Evolutionary conservation across 2,797 vertebrate species (phyloP).

Genomic region (Triplophysa yarkandensis): DNA sequence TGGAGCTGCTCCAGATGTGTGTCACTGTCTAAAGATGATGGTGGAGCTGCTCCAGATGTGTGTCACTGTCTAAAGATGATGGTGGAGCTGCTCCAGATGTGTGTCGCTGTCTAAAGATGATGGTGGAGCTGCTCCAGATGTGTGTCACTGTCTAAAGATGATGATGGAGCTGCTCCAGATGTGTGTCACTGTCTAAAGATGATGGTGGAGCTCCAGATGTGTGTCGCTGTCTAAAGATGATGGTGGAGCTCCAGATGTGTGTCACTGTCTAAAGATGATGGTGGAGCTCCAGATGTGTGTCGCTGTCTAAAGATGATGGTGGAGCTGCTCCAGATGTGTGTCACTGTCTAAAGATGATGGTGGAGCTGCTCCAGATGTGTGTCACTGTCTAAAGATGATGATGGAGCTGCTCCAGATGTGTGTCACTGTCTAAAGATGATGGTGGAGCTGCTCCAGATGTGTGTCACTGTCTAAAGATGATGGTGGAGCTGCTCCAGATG

Average conservation of each 20-base stretch:
- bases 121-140: background rate
- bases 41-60: background rate
- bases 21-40: conserved; percentile 9
- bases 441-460: background rate
- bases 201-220: background rate
- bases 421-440: conserved; percentile 4
- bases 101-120: conserved; percentile 4
- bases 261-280: conserved; percentile 9
- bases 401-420: background rate
- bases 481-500: background rate
- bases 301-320: conserved; percentile 9
- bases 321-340: background rate
- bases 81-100: background rate
- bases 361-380: background rate
- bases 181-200: background rate
- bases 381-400: conserved; percentile 9
- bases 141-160: background rate
- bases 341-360: conserved; percentile 11
- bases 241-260: background rate
- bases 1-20: background rate
- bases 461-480: conserved; percentile 3
- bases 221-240: too few species aligned
- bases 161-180: background rate
- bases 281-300: background rate
- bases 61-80: conserved; percentile 4